A percentile compares a stretch with the other conserved stretches of the same genome.
Evolutionary conservation across 2,797 vertebrate genomes (phyloP).

Genomic region (Miichthys miiuy): DNA sequence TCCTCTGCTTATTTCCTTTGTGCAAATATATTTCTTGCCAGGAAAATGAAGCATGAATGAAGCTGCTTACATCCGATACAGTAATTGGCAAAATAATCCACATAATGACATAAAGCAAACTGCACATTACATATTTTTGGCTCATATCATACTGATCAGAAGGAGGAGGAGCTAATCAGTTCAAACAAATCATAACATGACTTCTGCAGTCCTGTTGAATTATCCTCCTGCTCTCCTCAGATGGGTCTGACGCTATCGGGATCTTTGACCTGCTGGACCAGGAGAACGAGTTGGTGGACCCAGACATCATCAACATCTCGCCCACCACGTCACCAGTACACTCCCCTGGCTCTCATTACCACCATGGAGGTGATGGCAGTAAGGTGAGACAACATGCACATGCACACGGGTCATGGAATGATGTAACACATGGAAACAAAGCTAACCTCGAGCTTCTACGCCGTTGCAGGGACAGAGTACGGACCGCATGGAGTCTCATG

Average conservation of each 20-base stretch:
- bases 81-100: neutral
- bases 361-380: conserved; percentile 94
- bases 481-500: conserved; percentile 96
- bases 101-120: neutral
- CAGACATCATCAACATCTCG: conserved; percentile 97
- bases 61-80: neutral
- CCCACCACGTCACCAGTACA: conserved; percentile 95
- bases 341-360: conserved; percentile 97
- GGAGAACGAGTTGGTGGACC: conserved; percentile 93
- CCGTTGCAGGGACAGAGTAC: conserved; percentile 91
- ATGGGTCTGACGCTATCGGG: conserved; percentile 92
- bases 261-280: conserved; percentile 96
- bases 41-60: neutral
- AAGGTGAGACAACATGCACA: conserved; percentile 85
- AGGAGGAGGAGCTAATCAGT: neutral
- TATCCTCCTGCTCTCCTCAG: conserved; percentile 71
- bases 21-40: conserved; percentile 24
- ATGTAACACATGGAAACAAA: neutral
- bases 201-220: neutral
- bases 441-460: conserved; percentile 16
- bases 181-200: neutral
- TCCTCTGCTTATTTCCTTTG: conserved; percentile 18
- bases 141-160: too few species aligned
- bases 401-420: neutral
- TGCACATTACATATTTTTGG: neutral